phyloP scores from a whole-genome alignment of 1,140 invertebrate species.

The Apocrypta bakeri region DNA sequence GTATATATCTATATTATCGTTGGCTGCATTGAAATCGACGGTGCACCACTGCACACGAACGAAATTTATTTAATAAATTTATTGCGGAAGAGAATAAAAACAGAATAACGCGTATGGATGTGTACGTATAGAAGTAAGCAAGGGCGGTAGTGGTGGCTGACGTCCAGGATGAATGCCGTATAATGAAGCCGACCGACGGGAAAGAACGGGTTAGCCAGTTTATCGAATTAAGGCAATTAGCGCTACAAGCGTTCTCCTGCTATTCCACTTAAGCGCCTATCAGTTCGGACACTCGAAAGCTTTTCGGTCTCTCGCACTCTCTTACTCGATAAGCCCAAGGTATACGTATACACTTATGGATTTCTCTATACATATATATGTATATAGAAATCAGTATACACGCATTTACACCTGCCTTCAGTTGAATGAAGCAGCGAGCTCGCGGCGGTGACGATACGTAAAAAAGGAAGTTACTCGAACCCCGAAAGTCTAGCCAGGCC shows the following conservation, averaged over 20 bases:
- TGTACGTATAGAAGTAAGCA: background rate
- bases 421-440: no score
- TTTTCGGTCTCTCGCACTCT: slow-evolving; percentile 56
- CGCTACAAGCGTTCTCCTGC: slow-evolving; percentile 61
- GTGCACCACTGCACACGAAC: background rate
- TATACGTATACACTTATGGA: background rate
- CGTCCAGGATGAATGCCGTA: slow-evolving; percentile 46
- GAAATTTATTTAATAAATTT: slow-evolving; percentile 27
- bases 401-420: slow-evolving; percentile 28
- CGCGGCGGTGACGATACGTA: background rate
- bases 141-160: no score
- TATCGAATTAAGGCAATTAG: slow-evolving; percentile 70
- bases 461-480: background rate
- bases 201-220: slow-evolving; percentile 59
- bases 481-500: background rate
- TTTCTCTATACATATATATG: background rate
- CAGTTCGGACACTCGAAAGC: slow-evolving; percentile 64
- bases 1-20: no score
- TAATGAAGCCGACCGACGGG: slow-evolving; percentile 50
- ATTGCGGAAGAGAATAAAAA: slow-evolving; percentile 21
- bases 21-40: background rate
- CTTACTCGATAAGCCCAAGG: slow-evolving; percentile 47
- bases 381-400: background rate
- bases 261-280: slow-evolving; percentile 62
- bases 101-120: slow-evolving; percentile 12